Base-by-base conservation (phyloP, 2,888 invertebrate genomes). In the Standfussiana lucernea region DNA sequence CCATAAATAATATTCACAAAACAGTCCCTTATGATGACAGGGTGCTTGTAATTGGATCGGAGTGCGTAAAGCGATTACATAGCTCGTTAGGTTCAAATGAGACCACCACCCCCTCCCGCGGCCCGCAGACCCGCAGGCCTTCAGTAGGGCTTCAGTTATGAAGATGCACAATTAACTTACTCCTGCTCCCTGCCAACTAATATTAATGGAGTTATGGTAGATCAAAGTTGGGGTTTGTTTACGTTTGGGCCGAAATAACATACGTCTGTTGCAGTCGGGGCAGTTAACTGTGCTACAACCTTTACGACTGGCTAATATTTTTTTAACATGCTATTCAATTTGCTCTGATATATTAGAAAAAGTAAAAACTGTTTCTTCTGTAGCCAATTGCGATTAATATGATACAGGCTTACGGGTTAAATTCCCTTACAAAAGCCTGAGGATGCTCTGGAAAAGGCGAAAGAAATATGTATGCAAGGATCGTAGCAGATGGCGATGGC, bases 51-150 rank as follows among this genome's bases (percentile, higher is more conserved):
- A 88, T 88, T 77, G 88, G 88, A 88, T 88, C 66, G 53, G 62
- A 74, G 77, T 88, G 79, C 73, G 86, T 82, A 84, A 86, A 86
- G 72, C 79, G 84, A 89, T 89, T 85, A 88, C 71, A 72, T 64
- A 80, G 79, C 65, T 83, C 79, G 84, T 83, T 89, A 83, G 79
- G 53, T 76, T 73, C 71, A 82, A 88, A 86, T 83, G 86, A 83
- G 74, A 79, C 77, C 75, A 40, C 71, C 45, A 6, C 35, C 59
- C 13, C 35, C 35, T 37, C 35, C 61, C 35, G 35, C 35, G 40
- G 56, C 40, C 37, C n/a, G n/a, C 32, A 37, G 37, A 35, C 47
- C 40, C 50, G 35, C n/a, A 24, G 64, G 64, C 45, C 64, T 24
- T 59, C 72, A 65, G 50, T 89, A 80, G 10, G 88, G 86, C 89